Evolutionary conservation across 2,113 vertebrate genomes (phyloP), one percentile per base, ranked within the genome.

Genomic region (Neolamprologus fasciatus): DNA sequence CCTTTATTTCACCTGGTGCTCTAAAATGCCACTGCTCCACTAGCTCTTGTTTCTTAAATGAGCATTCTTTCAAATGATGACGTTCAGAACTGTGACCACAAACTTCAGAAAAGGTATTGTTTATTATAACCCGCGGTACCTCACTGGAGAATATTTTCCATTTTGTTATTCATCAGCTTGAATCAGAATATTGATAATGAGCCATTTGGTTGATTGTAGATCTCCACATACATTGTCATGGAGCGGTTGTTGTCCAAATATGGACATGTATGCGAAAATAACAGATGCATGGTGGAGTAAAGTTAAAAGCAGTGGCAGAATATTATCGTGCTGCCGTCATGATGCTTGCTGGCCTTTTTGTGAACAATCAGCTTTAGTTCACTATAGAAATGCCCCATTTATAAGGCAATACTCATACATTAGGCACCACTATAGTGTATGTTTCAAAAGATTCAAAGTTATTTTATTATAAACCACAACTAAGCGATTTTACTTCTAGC

Each of bases 1-100:
- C 92, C 94, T 95, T 94, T 94, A 93, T 93, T 93, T 96, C 97
- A 96, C 95, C 96, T 97, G 96, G 97, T 97, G 97, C 97, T 98
- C 92, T 97, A 89, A 91, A 91, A 83, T 87, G 89, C 89, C 92
- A 71, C 81, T 83, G 86, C 87, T 93, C 87, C 80, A 80, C 89
- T 88, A 89, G 82, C 88, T 80, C 73, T 90, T 68, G 5, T 80
- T 86, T 90, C 84, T 81, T 83, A 82, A 84, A 19, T 31, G 47
- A 90, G 80, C 68, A 35, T 79, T 9, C 80, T 88, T 86, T 88
- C 50, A 78, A 87, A 86, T 71, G 47, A 82, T 61, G 73, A 89
- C 10, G 54, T 85, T 87, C 54, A 85, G 33, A 87, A 86, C 90
- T 93, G 84, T 87, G 86, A 91, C 86, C 87, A 84, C 86, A 85